Conservation (phyloP, 2,797 vertebrate genomes). For the Pangasius djambal region DNA sequence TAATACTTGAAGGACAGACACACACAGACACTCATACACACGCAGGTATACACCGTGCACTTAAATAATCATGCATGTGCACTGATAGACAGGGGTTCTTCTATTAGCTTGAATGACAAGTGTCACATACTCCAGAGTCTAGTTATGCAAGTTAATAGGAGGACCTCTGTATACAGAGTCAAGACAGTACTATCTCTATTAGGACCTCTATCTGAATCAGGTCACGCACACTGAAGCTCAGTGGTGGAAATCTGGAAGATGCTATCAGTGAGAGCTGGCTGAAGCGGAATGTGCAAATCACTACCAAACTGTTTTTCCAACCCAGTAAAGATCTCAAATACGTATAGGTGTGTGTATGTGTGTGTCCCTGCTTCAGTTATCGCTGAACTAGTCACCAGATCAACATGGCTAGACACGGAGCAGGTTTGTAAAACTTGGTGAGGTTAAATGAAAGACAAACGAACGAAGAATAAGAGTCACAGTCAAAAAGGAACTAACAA, state of each 20-base stretch:
- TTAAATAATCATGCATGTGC: neutral
- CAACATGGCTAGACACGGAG: neutral
- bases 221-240: neutral
- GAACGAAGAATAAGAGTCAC: neutral
- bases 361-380: neutral
- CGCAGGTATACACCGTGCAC: neutral
- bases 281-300: constrained; percentile 42
- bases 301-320: constrained; percentile 44
- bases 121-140: neutral
- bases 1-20: neutral
- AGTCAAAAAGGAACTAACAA: neutral
- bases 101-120: neutral
- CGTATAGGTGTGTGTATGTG: neutral
- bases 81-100: neutral
- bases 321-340: constrained; percentile 34
- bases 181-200: neutral
- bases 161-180: too few species aligned
- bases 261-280: constrained; percentile 22
- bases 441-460: neutral
- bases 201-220: neutral
- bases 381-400: neutral
- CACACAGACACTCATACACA: neutral
- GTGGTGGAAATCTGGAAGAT: constrained; percentile 10
- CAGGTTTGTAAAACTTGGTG: neutral
- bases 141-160: neutral